A percentile compares a stretch with the other conserved stretches of the same genome.
Conservation (phyloP, 1,140 invertebrate genomes). For the Pachypsylla venusta region DNA sequence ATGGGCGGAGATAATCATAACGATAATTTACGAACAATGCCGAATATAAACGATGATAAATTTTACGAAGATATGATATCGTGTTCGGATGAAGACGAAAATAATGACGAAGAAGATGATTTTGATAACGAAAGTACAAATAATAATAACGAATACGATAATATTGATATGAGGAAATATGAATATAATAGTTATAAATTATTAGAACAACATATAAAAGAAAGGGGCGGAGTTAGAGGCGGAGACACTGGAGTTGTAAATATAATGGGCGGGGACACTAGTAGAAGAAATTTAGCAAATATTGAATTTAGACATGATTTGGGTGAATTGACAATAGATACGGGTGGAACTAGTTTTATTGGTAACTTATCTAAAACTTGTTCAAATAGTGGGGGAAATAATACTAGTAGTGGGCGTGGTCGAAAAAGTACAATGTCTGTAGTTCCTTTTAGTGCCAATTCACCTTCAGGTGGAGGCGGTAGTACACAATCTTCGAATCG, state of each 20-base stretch:
- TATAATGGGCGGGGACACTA: slow-evolving; percentile 8
- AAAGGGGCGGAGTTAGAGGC: background rate
- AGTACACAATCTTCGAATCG: background rate
- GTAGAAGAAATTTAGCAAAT: background rate
- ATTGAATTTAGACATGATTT: background rate
- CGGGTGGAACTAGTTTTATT: too few species aligned
- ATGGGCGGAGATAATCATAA: slow-evolving; percentile 22
- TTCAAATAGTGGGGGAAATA: too few species aligned
- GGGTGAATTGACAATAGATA: background rate
- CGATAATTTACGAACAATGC: slow-evolving; percentile 34
- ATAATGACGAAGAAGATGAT: background rate
- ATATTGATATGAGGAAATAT: slow-evolving; percentile 8
- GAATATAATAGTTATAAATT: background rate
- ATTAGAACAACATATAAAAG: background rate
- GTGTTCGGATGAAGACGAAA: slow-evolving; percentile 18
- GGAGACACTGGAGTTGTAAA: background rate
- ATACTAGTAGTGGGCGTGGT: background rate
- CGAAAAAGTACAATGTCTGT: background rate
- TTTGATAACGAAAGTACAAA: too few species aligned
- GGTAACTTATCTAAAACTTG: too few species aligned
- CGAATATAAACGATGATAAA: slow-evolving; percentile 24
- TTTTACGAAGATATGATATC: slow-evolving; percentile 24
- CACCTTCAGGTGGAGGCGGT: background rate
- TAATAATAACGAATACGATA: slow-evolving; percentile 11
- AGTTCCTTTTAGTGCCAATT: background rate